These are phyloP conservation scores for Melanotaenia parkinsoni DNA, from an alignment of 2,797 vertebrate genomes.

Conservation along the genomic window DNA sequence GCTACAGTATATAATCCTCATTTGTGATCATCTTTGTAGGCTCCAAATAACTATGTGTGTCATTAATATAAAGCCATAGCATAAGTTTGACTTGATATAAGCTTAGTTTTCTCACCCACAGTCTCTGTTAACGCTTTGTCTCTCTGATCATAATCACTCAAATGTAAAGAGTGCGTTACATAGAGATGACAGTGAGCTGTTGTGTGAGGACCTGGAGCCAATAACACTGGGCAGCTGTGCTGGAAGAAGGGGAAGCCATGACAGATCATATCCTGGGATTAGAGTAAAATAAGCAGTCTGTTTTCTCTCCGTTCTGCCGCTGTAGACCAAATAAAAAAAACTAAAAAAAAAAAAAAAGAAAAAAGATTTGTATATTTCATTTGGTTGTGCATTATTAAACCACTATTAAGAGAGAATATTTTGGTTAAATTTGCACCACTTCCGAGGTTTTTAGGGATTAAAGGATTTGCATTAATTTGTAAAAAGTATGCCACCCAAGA, in stretches of 20 bases:
- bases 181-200: slow-evolving; percentile 68
- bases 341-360: slow-evolving; percentile 38
- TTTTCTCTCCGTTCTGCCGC: slow-evolving; percentile 60
- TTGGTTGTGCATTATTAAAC: slow-evolving; percentile 71
- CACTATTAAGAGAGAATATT: slow-evolving; percentile 63
- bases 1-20: slow-evolving; percentile 3
- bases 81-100: slow-evolving; percentile 33
- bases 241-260: slow-evolving; percentile 70
- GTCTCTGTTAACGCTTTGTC: slow-evolving; percentile 33
- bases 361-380: slow-evolving; percentile 70
- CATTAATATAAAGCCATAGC: background rate
- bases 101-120: slow-evolving; percentile 10
- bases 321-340: slow-evolving; percentile 42
- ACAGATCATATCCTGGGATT: slow-evolving; percentile 83
- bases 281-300: slow-evolving; percentile 77
- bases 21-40: slow-evolving; percentile 9
- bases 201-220: slow-evolving; percentile 65
- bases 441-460: slow-evolving; percentile 69
- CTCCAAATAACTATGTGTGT: slow-evolving; percentile 11
- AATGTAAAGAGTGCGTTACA: slow-evolving; percentile 26
- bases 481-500: slow-evolving; percentile 63
- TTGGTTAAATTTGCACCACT: slow-evolving; percentile 61
- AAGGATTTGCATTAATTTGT: slow-evolving; percentile 72
- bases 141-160: slow-evolving; percentile 36
- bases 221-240: slow-evolving; percentile 72